phyloP scores from a whole-genome alignment of 2,113 vertebrate genomes.

The Lepidothrix coronata region DNA sequence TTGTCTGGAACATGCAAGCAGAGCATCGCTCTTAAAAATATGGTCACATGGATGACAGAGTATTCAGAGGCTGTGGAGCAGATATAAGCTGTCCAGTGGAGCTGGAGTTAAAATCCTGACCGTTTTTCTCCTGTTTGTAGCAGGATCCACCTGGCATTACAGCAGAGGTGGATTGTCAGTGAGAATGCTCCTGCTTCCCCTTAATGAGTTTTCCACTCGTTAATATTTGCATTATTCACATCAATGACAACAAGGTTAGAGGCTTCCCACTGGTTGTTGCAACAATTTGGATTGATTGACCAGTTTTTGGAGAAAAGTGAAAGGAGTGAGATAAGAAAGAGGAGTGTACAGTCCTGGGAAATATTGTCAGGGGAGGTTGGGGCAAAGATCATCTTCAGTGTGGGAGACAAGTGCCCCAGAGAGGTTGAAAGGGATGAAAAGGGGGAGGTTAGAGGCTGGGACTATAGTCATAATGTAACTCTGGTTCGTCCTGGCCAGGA shows the following conservation, averaged over 20 bases:
- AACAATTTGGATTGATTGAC: background rate
- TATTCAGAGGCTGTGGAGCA: background rate
- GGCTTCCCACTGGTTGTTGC: conserved; percentile 37
- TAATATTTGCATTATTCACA: conserved; percentile 59
- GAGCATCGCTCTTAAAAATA: background rate
- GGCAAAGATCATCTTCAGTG: background rate
- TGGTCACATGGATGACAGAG: background rate
- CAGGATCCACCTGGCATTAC: background rate
- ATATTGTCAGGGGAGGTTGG: background rate
- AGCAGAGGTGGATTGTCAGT: background rate
- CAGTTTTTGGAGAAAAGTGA: background rate
- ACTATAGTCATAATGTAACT: background rate
- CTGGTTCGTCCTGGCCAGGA: background rate
- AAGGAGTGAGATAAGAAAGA: background rate
- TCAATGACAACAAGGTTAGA: conserved; percentile 52
- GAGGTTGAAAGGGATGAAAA: background rate
- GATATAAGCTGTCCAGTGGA: background rate
- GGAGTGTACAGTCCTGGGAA: background rate
- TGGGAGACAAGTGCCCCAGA: background rate
- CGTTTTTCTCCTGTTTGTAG: background rate
- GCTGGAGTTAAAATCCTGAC: background rate
- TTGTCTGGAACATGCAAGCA: conserved; percentile 46
- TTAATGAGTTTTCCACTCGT: conserved; percentile 19
- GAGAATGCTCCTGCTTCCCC: background rate
- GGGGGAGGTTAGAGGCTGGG: background rate